These are phyloP conservation scores for Sebastes schlegelii DNA, from an alignment of 2,113 vertebrate genomes.

Conservation along the genomic window DNA sequence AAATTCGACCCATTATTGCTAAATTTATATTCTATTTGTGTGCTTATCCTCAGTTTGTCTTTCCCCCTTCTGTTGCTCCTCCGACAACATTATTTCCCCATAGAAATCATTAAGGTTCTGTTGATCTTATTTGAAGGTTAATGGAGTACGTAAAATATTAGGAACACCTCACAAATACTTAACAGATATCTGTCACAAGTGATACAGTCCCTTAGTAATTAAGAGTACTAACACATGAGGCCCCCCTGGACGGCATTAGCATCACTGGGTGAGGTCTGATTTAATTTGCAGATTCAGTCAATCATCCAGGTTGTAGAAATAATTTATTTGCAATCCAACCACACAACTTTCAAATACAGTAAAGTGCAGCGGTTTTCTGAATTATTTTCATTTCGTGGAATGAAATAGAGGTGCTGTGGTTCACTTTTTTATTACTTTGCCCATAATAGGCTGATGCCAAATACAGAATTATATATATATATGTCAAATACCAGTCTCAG, in stretches of 20 bases:
- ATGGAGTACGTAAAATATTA: constrained; percentile 41
- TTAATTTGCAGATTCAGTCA: constrained; percentile 49
- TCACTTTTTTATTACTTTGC: background rate
- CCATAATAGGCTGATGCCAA: background rate
- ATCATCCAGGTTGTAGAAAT: constrained; percentile 19
- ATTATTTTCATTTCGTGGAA: constrained; percentile 1
- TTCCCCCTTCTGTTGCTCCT: constrained; percentile 18
- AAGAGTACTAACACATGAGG: constrained; percentile 7
- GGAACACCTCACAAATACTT: constrained; percentile 27
- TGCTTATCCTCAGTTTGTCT: constrained; percentile 25
- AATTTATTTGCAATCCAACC: constrained; percentile 1
- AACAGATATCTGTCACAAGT: constrained; percentile 29
- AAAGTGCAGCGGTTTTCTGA: background rate
- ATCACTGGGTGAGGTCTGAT: constrained; percentile 22
- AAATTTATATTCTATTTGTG: constrained; percentile 34
- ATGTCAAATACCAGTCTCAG: background rate
- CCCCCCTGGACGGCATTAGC: constrained; percentile 35
- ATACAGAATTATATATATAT: background rate
- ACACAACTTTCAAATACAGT: background rate
- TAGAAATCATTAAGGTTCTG: constrained; percentile 26
- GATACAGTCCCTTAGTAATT: constrained; percentile 26
- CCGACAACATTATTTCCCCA: constrained; percentile 33
- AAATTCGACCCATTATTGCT: constrained; percentile 27
- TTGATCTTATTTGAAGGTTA: constrained; percentile 51
- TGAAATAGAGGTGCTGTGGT: background rate